Base-by-base conservation (phyloP, 2,113 vertebrate species). In the Madoqua kirkii region DNA sequence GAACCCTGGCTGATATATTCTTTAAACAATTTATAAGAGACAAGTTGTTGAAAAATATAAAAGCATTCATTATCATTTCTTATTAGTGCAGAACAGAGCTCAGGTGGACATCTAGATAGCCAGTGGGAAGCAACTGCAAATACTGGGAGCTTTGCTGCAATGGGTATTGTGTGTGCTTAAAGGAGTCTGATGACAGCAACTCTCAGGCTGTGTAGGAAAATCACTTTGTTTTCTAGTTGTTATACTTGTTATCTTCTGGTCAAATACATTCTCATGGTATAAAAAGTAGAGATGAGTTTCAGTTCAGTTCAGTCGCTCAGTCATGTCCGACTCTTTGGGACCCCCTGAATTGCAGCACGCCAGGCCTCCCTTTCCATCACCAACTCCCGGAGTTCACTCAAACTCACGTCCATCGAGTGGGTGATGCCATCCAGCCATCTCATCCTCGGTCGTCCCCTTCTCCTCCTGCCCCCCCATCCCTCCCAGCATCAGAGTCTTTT, bases 201-300 rank as follows among this genome's bases (percentile, higher is more conserved):
- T 67, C 87, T 95, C 76, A 71, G 74, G 25, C 36, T 97, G 40
- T 71, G 43, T 60, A 88, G 54, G 45, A 87, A 89, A 91, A 93
- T 64, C 43, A 87, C 31, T 87, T 92, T 84, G 29, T 78, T 91
- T 82, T 97, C 86, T 85, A 45, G 21, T 94, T 90, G 33, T 92
- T 93, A 94, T 8, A 33, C 52, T 5, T 93, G 50, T 92, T 95
- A 15, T 78, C n/a, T 87, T 93, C 23, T 67, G 54, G 76, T 93
- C 48, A 83, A 87, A 64, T 57, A 19, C 33, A 25, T 84, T 95
- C 55, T 14, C 31, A 4, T 60, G 36, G 45, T 76, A 40, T 57
- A 71, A 87, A 45, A 83, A 19, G 78, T 57, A 57, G 21, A 89
- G 21, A 71, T 55, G 25, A 71, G 33, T 93, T 95, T 94, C 60